Evolutionary conservation across 2,888 invertebrate genomes (phyloP).

Genomic region (Drosophila ochracea): DNA sequence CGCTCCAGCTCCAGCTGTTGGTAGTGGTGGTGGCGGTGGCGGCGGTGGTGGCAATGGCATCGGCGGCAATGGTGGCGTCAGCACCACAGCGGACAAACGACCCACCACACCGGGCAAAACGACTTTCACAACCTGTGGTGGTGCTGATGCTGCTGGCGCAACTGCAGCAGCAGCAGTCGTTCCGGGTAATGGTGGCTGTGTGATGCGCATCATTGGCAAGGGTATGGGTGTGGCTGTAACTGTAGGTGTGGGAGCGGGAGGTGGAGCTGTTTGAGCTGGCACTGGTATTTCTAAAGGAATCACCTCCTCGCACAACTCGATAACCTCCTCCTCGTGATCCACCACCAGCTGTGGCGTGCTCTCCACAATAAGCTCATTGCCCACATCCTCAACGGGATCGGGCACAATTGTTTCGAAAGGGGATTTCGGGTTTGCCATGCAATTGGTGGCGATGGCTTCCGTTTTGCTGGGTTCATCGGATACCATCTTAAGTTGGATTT

Average conservation of each 20-base stretch:
- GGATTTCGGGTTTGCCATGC: background rate
- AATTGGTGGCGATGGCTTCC: constrained; percentile 25
- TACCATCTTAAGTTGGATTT: constrained; percentile 84
- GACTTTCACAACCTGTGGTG: constrained; percentile 65
- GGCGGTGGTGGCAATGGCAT: constrained; percentile 72
- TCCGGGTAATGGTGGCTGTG: constrained; percentile 41
- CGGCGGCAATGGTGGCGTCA: constrained; percentile 61
- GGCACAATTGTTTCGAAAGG: constrained; percentile 28
- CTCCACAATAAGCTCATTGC: constrained; percentile 63
- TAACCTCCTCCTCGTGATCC: constrained; percentile 84
- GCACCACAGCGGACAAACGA: constrained; percentile 54
- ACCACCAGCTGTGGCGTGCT: constrained; percentile 79
- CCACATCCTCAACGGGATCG: constrained; percentile 65
- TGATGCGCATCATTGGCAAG: constrained; percentile 29
- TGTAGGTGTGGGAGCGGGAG: constrained; percentile 5
- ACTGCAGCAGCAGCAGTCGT: background rate
- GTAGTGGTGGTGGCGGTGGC: constrained; percentile 67
- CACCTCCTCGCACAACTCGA: constrained; percentile 73
- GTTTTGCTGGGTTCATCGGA: constrained; percentile 79
- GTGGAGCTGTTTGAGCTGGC: constrained; percentile 6
- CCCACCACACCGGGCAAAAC: constrained; percentile 58
- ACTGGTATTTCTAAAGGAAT: constrained; percentile 44
- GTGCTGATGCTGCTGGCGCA: background rate
- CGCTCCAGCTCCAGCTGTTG: constrained; percentile 24
- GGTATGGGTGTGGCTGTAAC: constrained; percentile 4